Evolutionary conservation across 2,888 invertebrate species (phyloP).

Genomic region (Dusona sp.): DNA sequence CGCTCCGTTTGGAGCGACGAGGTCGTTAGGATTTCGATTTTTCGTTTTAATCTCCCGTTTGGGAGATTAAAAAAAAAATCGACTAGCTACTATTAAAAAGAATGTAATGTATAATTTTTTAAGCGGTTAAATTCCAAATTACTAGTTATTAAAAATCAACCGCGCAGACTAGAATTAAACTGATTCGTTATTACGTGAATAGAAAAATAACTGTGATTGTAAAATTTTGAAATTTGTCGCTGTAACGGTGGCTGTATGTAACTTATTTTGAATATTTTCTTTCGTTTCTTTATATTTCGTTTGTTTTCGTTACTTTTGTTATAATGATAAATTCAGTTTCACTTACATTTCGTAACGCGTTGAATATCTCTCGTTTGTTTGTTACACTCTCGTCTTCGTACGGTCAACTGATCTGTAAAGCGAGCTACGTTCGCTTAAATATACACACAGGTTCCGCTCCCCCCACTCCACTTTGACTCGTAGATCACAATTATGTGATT

Average conservation of each 20-base stretch:
- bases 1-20: no score
- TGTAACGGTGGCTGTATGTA: neutral
- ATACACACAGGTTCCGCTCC: constrained; percentile 44
- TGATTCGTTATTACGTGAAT: neutral
- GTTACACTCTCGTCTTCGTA: constrained; percentile 44
- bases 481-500: constrained; percentile 42
- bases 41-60: no score
- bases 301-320: neutral
- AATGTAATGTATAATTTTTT: neutral
- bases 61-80: neutral
- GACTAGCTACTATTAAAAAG: neutral
- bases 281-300: neutral
- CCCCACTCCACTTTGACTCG: neutral
- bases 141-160: neutral
- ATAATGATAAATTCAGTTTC: neutral
- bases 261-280: neutral
- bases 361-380: constrained; percentile 17
- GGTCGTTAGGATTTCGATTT: no score
- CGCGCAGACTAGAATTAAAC: neutral
- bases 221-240: neutral
- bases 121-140: neutral
- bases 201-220: neutral
- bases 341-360: constrained; percentile 53
- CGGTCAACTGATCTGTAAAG: constrained; percentile 52
- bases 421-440: constrained; percentile 41